Conservation (phyloP, 2,888 invertebrate genomes). For the Periphyllus acericola region DNA sequence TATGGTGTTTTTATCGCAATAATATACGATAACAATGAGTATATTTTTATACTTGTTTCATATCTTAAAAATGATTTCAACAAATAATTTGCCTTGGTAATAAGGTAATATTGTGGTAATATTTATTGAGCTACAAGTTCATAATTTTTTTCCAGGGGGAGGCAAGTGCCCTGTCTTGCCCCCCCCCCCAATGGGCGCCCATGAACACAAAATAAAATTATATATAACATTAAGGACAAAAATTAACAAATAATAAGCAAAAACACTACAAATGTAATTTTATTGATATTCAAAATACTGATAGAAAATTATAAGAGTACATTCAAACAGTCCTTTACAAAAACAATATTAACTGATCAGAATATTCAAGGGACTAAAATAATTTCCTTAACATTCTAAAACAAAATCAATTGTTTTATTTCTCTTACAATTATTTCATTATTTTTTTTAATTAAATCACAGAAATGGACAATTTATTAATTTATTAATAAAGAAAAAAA, state of each 20-base stretch:
- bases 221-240: not conserved
- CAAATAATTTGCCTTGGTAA: too few species aligned
- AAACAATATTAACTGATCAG: conserved; percentile 31
- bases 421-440: conserved; percentile 9
- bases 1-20: too few species aligned
- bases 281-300: conserved; percentile 53
- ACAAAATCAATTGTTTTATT: not conserved
- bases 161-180: too few species aligned
- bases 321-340: conserved; percentile 48
- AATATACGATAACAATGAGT: too few species aligned
- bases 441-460: conserved; percentile 35
- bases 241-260: conserved; percentile 50
- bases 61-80: too few species aligned
- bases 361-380: conserved; percentile 39
- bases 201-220: too few species aligned
- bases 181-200: too few species aligned
- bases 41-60: too few species aligned
- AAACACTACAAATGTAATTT: conserved; percentile 55
- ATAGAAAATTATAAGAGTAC: conserved; percentile 50
- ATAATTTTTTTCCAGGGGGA: too few species aligned
- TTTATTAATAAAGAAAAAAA: conserved; percentile 8
- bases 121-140: too few species aligned
- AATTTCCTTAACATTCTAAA: conserved; percentile 30
- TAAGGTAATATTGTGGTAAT: too few species aligned
- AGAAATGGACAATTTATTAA: conserved; percentile 46